These are phyloP conservation scores for Tragulus kanchil DNA, from an alignment of 2,113 vertebrate genomes.

Conservation along the genomic window DNA sequence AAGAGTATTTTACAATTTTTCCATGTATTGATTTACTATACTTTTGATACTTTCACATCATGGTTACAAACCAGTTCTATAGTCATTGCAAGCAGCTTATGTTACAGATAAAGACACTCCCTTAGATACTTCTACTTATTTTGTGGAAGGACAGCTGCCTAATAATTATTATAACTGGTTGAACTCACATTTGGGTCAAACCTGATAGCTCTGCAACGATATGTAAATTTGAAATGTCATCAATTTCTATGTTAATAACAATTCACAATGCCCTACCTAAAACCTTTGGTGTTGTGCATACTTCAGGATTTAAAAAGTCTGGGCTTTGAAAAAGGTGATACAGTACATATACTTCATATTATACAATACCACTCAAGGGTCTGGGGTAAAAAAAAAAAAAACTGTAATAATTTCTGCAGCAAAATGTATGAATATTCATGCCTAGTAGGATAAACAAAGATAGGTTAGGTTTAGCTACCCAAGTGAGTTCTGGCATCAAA, in stretches of 20 bases:
- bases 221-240: not conserved
- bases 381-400: not conserved
- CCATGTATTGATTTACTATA: not conserved
- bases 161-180: not conserved
- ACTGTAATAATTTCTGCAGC: not conserved
- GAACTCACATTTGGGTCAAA: not conserved
- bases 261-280: not conserved
- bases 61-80: not conserved
- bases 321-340: slow-evolving; percentile 25
- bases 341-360: not conserved
- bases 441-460: not conserved
- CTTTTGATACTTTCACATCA: not conserved
- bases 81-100: not conserved
- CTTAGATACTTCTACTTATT: not conserved
- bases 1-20: not conserved
- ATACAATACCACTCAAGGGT: not conserved
- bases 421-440: not conserved
- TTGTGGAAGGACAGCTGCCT: not conserved
- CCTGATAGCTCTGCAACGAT: not conserved
- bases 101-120: not conserved
- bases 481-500: not conserved
- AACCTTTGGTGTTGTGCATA: not conserved
- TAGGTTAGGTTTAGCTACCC: slow-evolving; percentile 11
- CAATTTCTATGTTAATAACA: not conserved
- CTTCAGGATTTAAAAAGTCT: not conserved